Evolutionary conservation across 2,113 vertebrate genomes (phyloP).

Genomic region (Siniperca knerii): DNA sequence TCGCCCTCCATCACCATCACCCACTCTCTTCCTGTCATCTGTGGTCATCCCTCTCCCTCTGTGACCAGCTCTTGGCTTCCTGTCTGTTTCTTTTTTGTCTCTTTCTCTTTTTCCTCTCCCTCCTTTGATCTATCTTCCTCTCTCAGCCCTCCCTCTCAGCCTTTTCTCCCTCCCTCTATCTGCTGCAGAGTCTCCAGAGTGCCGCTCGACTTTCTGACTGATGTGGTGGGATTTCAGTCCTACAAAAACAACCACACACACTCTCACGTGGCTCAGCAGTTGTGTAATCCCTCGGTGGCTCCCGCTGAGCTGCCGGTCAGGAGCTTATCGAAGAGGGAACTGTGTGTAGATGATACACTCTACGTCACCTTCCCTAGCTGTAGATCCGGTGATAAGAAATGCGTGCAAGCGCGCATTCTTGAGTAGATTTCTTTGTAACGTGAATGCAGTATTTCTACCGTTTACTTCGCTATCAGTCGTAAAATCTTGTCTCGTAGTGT

Average conservation of each 20-base stretch:
- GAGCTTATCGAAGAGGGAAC: neutral
- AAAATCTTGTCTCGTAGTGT: no score
- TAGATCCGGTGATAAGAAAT: no score
- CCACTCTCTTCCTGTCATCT: constrained; percentile 20
- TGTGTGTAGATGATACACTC: neutral
- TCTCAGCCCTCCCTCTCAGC: constrained; percentile 4
- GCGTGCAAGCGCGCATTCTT: no score
- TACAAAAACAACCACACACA: constrained; percentile 21
- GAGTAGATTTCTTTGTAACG: no score
- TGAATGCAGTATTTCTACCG: no score
- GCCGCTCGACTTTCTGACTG: constrained; percentile 27
- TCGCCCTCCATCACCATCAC: constrained; percentile 17
- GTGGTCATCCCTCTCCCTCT: constrained; percentile 11
- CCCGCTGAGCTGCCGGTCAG: constrained; percentile 17
- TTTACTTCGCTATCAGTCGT: no score
- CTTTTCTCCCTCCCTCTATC: constrained; percentile 35
- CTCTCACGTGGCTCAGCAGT: constrained; percentile 11
- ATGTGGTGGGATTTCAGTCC: constrained; percentile 40
- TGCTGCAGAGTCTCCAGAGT: constrained; percentile 26
- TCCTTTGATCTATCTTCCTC: constrained; percentile 17
- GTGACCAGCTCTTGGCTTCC: constrained; percentile 32
- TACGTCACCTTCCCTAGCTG: neutral
- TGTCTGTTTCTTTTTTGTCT: constrained; percentile 10
- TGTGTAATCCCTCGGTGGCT: constrained; percentile 27
- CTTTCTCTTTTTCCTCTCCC: neutral